phyloP scores from a whole-genome alignment of 2,888 invertebrate genomes.

The Endomychus coccineus region DNA sequence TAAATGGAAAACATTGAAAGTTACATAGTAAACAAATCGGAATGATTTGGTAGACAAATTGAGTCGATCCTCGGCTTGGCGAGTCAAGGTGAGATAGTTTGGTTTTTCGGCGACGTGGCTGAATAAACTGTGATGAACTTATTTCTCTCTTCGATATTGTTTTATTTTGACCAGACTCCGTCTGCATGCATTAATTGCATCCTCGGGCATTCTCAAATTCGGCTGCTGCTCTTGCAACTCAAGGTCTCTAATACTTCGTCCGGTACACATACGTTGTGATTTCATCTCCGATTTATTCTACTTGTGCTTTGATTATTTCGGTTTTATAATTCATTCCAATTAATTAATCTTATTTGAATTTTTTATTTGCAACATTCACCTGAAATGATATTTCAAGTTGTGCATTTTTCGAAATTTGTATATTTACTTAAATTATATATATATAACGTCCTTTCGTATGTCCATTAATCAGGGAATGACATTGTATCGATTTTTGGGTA shows the following conservation, averaged over 20 bases:
- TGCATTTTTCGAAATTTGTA: no score
- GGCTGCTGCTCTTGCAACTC: constrained; percentile 25
- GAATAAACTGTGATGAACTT: constrained; percentile 34
- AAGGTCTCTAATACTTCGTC: constrained; percentile 27
- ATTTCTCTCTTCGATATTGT: constrained; percentile 32
- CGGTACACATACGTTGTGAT: constrained; percentile 21
- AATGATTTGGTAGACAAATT: constrained; percentile 27
- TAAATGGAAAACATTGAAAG: no score
- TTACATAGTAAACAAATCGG: constrained; percentile 24
- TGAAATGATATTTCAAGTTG: no score
- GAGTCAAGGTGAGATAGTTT: constrained; percentile 34
- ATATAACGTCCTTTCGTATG: no score
- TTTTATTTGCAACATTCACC: no score
- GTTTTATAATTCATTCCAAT: no score
- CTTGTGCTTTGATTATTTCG: no score
- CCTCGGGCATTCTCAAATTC: constrained; percentile 37
- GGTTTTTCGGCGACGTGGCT: constrained; percentile 24
- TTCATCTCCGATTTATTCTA: no score
- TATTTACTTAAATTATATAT: no score
- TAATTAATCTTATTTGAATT: no score
- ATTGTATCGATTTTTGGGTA: no score
- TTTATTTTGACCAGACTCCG: constrained; percentile 29
- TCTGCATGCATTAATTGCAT: constrained; percentile 44
- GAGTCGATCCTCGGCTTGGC: constrained; percentile 25
- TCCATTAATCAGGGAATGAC: no score